Base-by-base conservation (phyloP, 2,888 invertebrate species). In the Reticulitermes lucifugus region DNA sequence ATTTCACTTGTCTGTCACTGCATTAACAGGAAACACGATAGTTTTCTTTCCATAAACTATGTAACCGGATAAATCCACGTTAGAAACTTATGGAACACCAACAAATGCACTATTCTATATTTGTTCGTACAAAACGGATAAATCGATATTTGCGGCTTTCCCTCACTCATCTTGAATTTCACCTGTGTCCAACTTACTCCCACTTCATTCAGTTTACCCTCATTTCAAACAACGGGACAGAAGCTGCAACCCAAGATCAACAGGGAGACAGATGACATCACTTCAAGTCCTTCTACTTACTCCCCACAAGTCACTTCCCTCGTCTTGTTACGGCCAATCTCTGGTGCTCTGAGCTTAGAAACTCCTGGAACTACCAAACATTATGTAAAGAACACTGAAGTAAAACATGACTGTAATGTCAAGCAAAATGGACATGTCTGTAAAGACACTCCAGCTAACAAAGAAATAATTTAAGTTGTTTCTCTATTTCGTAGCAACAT, bases 151-250 rank as follows among this genome's bases (percentile, higher is more conserved):
- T 35, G 35, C 35, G 35, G 35, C 4, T 46, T 73, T 21, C 41
- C 73, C 41, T 35, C 12, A 35, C 21, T 29, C 73, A 73, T 18
- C 73, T 73, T 18, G 35, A 7, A 14, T 41, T 18, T 29, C 14
- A 73, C 41, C 18, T 73, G 41, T 29, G 35, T 41, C 73, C 73
- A 41, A 77, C 43, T n/a, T 43, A n/a, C 73, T 41, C 55, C 55
- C 55, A 12, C 51, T 51, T 65, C 65, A 9, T 65, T 65, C 65
- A 55, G 41, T 14, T 73, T 41, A 35, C 77, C 43, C 77, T 46
- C 77, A 77, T 77, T 46, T 77, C 77, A 77, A 77, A 77, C 77
- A 77, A 77, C 22, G 77, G 46, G 51, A 46, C 51, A 77, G 77
- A 77, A 41, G 77, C 77, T 12, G 29, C 29, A 73, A 22, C 73